These are phyloP conservation scores for Echiichthys vipera DNA, from an alignment of 2,797 vertebrate species.

Conservation along the genomic window DNA sequence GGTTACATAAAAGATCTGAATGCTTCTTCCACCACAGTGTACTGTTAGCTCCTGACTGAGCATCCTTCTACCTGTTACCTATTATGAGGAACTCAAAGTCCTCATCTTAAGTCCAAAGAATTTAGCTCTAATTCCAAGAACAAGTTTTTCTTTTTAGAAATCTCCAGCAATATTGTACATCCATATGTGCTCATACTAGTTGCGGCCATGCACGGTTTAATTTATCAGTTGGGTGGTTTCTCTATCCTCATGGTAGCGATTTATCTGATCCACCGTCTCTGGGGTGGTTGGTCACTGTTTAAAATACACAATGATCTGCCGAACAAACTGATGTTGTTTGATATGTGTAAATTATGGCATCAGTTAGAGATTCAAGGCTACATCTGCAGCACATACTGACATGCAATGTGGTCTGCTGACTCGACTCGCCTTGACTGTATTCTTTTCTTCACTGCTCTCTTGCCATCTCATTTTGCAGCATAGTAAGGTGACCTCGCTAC, in stretches of 20 bases:
- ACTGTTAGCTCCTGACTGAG: no score
- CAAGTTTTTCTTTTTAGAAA: slow-evolving; percentile 48
- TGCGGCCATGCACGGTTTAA: slow-evolving; percentile 61
- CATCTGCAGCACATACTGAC: slow-evolving; percentile 72
- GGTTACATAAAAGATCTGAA: no score
- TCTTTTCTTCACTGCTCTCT: slow-evolving; percentile 41
- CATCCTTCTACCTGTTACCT: slow-evolving; percentile 15
- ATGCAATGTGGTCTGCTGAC: slow-evolving; percentile 62
- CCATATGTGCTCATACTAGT: slow-evolving; percentile 69
- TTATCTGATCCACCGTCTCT: slow-evolving; percentile 53
- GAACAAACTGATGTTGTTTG: slow-evolving; percentile 43
- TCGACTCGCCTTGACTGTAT: slow-evolving; percentile 39
- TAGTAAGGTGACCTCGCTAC: slow-evolving; percentile 48
- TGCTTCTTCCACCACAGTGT: no score
- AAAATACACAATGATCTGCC: slow-evolving; percentile 42
- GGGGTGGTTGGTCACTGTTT: slow-evolving; percentile 58
- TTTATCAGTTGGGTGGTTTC: slow-evolving; percentile 64
- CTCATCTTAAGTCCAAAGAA: neutral
- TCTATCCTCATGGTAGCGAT: slow-evolving; percentile 54
- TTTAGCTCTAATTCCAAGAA: slow-evolving; percentile 28
- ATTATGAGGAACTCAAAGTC: neutral
- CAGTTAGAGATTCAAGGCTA: slow-evolving; percentile 40
- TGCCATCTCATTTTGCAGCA: slow-evolving; percentile 37
- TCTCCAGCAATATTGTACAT: slow-evolving; percentile 54
- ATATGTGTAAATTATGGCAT: slow-evolving; percentile 47